A percentile compares a stretch with the other conserved stretches of the same genome.
phyloP scores from a whole-genome alignment of 2,888 invertebrate species.

The Machimus rusticus region DNA sequence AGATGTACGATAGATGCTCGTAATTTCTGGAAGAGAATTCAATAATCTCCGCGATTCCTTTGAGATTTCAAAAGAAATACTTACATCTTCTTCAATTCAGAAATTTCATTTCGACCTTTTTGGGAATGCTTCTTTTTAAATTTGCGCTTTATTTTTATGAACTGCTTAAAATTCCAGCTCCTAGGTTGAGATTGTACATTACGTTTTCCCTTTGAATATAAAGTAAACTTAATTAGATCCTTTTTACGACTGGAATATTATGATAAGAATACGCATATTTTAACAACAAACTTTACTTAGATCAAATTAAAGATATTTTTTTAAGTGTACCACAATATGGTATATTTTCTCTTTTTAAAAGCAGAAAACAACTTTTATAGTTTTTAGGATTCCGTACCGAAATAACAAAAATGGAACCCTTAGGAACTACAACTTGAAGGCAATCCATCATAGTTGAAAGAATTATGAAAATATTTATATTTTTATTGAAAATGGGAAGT shows the following conservation, averaged over 20 bases:
- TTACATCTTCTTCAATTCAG: not conserved
- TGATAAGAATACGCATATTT: not conserved
- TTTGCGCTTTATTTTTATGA: not conserved
- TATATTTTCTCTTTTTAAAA: too few species aligned
- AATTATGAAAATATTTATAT: too few species aligned
- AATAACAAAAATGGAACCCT: too few species aligned
- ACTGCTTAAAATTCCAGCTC: not conserved
- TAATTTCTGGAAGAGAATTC: not conserved
- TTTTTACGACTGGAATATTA: not conserved
- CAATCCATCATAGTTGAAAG: too few species aligned
- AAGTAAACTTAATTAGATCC: not conserved
- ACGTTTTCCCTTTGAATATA: not conserved
- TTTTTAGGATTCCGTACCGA: too few species aligned
- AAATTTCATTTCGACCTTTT: not conserved
- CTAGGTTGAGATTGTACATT: not conserved
- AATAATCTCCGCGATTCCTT: not conserved
- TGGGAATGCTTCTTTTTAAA: not conserved
- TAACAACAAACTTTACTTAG: not conserved
- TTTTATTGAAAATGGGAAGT: too few species aligned
- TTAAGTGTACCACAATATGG: too few species aligned
- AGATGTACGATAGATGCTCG: not conserved
- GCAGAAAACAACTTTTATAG: too few species aligned
- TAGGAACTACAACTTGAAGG: too few species aligned
- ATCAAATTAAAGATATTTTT: not conserved
- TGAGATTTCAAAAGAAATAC: not conserved